These are phyloP conservation scores for Lomographa bimaculata DNA, from an alignment of 2,888 invertebrate genomes.

Conservation along the genomic window DNA sequence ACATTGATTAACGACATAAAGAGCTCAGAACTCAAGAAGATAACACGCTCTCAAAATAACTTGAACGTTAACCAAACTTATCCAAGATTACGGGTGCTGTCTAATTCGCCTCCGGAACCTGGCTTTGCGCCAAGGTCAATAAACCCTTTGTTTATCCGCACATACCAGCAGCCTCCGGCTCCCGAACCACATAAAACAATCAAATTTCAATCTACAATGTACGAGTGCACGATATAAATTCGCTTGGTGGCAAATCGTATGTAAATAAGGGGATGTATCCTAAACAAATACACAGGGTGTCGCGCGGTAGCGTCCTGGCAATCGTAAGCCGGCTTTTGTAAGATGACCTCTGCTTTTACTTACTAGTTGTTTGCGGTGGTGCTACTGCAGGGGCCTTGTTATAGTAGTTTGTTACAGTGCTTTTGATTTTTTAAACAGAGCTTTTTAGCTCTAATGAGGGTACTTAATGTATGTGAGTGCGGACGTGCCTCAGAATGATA, in stretches of 20 bases:
- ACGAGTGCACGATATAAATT: slow-evolving; percentile 53
- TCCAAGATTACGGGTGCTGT: slow-evolving; percentile 50
- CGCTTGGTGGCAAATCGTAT: slow-evolving; percentile 41
- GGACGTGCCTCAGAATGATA: slow-evolving; percentile 26
- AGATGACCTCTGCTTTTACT: slow-evolving; percentile 41
- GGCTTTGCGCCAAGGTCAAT: slow-evolving; percentile 75
- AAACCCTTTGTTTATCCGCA: slow-evolving; percentile 65
- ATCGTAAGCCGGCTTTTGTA: slow-evolving; percentile 51
- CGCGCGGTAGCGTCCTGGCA: slow-evolving; percentile 59
- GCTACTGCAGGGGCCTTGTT: slow-evolving; percentile 35
- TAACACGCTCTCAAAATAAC: slow-evolving; percentile 20
- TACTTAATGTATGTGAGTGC: slow-evolving; percentile 23
- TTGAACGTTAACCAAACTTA: slow-evolving; percentile 33
- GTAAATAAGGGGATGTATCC: slow-evolving; percentile 74
- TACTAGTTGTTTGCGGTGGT: slow-evolving; percentile 24
- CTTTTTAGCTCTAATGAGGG: slow-evolving; percentile 42
- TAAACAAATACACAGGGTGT: slow-evolving; percentile 77
- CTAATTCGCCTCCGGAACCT: slow-evolving; percentile 63
- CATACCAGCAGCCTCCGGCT: slow-evolving; percentile 56
- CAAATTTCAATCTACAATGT: slow-evolving; percentile 47
- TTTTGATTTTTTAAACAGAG: slow-evolving; percentile 52
- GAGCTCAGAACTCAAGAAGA: slow-evolving; percentile 15
- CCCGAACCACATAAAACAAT: slow-evolving; percentile 40
- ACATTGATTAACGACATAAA: background rate
- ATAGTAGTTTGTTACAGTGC: slow-evolving; percentile 44